A percentile compares a stretch with the other conserved stretches of the same genome.
Evolutionary conservation across 2,888 invertebrate species (phyloP).

Genomic region (Ommatoiulus sabulosus): DNA sequence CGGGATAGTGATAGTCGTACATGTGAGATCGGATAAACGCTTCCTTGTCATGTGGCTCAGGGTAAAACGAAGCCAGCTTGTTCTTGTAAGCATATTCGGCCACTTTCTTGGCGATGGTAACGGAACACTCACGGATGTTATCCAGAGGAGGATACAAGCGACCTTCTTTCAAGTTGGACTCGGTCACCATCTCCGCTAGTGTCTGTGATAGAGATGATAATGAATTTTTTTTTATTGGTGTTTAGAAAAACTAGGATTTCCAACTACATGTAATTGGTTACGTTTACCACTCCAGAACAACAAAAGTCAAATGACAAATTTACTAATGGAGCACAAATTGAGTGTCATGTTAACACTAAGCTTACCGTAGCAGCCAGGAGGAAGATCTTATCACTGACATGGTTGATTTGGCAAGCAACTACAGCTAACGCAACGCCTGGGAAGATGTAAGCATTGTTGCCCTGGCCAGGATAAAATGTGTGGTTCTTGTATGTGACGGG

Average conservation of each 20-base stretch:
- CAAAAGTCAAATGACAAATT: no score
- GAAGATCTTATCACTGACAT: slow-evolving; percentile 70
- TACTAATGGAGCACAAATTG: no score
- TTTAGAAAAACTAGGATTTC: no score
- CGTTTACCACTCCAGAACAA: not conserved
- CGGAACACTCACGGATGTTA: slow-evolving; percentile 85
- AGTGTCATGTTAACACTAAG: not conserved
- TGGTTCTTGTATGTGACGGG: slow-evolving; percentile 83
- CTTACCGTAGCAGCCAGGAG: slow-evolving; percentile 75
- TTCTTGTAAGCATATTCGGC: slow-evolving; percentile 85
- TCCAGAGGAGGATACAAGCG: slow-evolving; percentile 92
- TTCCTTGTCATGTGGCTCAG: slow-evolving; percentile 71
- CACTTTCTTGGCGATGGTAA: slow-evolving; percentile 85
- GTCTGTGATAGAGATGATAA: slow-evolving; percentile 70
- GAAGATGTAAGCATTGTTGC: slow-evolving; percentile 98
- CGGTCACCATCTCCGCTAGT: slow-evolving; percentile 83
- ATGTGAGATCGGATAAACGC: slow-evolving; percentile 69
- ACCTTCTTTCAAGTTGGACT: slow-evolving; percentile 83
- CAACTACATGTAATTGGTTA: no score
- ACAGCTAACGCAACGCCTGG: slow-evolving; percentile 95
- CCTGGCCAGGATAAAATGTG: slow-evolving; percentile 91
- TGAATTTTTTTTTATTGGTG: not conserved
- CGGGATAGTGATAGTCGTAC: slow-evolving; percentile 68
- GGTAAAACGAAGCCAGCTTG: slow-evolving; percentile 72
- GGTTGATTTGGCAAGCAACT: slow-evolving; percentile 87